Base-by-base conservation (phyloP, 1,140 invertebrate species). In the Drosophila navojoa region DNA sequence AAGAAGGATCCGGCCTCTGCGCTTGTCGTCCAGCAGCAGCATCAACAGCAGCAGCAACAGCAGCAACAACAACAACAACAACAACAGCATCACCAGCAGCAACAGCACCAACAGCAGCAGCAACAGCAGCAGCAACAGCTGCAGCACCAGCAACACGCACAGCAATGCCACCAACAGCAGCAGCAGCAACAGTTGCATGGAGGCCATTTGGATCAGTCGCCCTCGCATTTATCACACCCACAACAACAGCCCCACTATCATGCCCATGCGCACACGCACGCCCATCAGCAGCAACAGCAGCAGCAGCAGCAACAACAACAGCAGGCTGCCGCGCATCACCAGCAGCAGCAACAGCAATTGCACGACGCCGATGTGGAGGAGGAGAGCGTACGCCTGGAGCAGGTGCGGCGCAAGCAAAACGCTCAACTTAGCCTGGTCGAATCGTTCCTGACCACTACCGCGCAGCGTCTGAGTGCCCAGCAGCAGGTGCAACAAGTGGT, bases 401-500 rank as follows among this genome's bases (percentile, higher is more conserved):
- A 89, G 50, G 81, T 86, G 61, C 79, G 91, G 0, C 90, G 86
- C 55, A 90, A 92, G 71, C 90, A 91, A 66, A 92, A 92, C 54
- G 91, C 91, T 3, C 91, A 92, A 42, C 71, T 92, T 1, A 92
- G 91, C 66, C 75, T 92, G 4, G 91, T 92, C 5, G 91, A 92
- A 47, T 91, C 91, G 0, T 92, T 92, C 70, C 73, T 92, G 7
- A 84, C 91, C 13, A 91, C 87, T 27, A 92, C 91, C 4, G 90
- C 91, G 11, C 90, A 92, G 49, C 79, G 91, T n/a, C 62, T 92
- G 57, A 90, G 78, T 25, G 89, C 91, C 38, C 90, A 91, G 64
- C 90, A 91, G 53, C 90, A 91, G 53, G 90, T 91, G 61, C 90
- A 91, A 57, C 90, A 91, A 32, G 90, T 91, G 74, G 90, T 91